Evolutionary conservation across 2,113 vertebrate species (phyloP), one percentile per base, ranked within the genome.

Genomic region (Limanda limanda): DNA sequence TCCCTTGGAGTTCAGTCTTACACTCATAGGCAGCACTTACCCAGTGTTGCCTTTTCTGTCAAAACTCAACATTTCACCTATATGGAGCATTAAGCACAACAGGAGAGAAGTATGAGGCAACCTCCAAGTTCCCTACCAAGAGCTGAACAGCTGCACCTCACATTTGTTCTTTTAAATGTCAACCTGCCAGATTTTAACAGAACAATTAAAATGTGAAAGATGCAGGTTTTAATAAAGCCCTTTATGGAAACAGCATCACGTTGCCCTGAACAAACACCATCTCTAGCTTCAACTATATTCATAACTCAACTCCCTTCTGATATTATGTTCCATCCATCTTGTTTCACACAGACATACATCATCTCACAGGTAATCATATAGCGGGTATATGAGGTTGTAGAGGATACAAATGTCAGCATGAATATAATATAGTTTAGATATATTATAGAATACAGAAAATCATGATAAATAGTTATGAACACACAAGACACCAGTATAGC

Each of bases 11-110:
- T 31, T 31, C 31, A 31, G 31, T 31, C 31, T 7, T 31, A 31
- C 6, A 31, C 31, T 31, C 31, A 31, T 6, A 31, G 37, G 11
- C 9, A 40, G 18, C 40, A 57, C 47, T 66, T 47, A 71, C 18
- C 35, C 42, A 59, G 17, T 51, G 21, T 76, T 27, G 67, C 17
- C 40, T 5, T 70, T 37, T 48, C 52, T 69, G 48, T 61, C 65
- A 72, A 27, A 65, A 27, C 5, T 61, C 65, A 72, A 27, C 60
- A 27, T 4, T 27, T 17, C 20, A 14, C 10, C 13, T 77, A 68
- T 58, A 54, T 60, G 61, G 21, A 73, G 13, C 42, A 52, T 64
- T 13, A 73, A 68, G 52, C 31, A 51, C 40, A 35, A 2, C 21
- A 66, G 42, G 72, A 24, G 31, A 42, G 56, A 54, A 76, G 15